A percentile compares a stretch with the other conserved stretches of the same genome.
Evolutionary conservation across 2,888 invertebrate genomes (phyloP).

Genomic region (Thereva nobilitata): DNA sequence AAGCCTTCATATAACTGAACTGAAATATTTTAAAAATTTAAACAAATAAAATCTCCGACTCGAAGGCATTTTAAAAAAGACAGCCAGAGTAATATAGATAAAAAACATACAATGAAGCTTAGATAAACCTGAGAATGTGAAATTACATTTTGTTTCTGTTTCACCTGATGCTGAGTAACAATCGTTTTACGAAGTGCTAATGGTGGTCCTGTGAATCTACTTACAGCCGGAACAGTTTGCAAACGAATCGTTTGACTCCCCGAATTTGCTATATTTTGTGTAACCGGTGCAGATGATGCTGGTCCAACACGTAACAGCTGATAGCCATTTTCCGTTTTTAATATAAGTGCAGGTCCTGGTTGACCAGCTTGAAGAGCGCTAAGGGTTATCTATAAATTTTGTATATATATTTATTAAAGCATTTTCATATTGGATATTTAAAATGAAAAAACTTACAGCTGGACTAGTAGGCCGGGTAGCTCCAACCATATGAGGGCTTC

Average conservation of each 20-base stretch:
- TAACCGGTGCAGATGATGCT: constrained; percentile 64
- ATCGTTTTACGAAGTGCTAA: constrained; percentile 66
- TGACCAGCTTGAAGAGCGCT: constrained; percentile 87
- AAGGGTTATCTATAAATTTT: constrained; percentile 75
- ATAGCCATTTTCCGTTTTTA: constrained; percentile 96
- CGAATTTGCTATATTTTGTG: constrained; percentile 60
- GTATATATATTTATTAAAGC: constrained; percentile 13
- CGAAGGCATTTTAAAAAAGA: constrained; percentile 23
- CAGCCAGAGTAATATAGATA: constrained; percentile 13
- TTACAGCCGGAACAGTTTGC: constrained; percentile 86
- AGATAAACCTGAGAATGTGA: constrained; percentile 21
- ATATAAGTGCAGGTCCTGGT: constrained; percentile 82
- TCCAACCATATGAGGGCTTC: constrained; percentile 79
- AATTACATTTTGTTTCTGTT: constrained; percentile 57
- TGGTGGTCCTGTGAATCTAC: constrained; percentile 71
- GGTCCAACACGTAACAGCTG: constrained; percentile 89
- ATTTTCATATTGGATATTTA: background rate
- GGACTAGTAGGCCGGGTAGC: constrained; percentile 81
- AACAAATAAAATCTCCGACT: constrained; percentile 20
- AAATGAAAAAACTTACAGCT: constrained; percentile 58
- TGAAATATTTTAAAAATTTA: constrained; percentile 11
- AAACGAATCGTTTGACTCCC: constrained; percentile 78
- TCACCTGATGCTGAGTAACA: constrained; percentile 58
- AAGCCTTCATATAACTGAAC: constrained; percentile 20
- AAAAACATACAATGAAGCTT: constrained; percentile 9